phyloP scores from a whole-genome alignment of 2,113 vertebrate genomes.

The Ammodytes dubius region DNA sequence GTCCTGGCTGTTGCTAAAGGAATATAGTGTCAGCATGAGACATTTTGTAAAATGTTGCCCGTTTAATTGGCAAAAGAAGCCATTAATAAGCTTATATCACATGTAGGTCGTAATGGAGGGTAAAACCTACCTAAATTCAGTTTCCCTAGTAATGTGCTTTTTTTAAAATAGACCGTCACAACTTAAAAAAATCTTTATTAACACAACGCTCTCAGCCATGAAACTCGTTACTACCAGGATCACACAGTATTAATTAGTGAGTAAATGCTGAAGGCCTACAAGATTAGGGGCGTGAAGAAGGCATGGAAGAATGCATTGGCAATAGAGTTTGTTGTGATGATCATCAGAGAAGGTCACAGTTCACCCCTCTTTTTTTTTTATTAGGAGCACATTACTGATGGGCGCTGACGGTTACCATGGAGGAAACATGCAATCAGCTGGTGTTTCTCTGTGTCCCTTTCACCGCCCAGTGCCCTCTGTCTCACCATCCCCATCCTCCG shows the following conservation, averaged over 20 bases:
- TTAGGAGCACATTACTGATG: constrained; percentile 31
- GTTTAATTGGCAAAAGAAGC: neutral
- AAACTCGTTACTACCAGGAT: neutral
- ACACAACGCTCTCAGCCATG: neutral
- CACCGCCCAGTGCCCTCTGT: neutral
- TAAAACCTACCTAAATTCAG: neutral
- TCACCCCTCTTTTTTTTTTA: constrained; percentile 18
- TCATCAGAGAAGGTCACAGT: constrained; percentile 34
- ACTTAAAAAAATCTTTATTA: neutral
- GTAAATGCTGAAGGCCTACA: neutral
- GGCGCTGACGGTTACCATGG: constrained; percentile 53
- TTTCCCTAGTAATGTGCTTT: neutral
- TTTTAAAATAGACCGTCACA: neutral
- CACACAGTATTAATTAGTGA: constrained; percentile 3
- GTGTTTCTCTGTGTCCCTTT: constrained; percentile 13
- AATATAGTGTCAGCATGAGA: neutral
- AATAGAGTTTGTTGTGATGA: constrained; percentile 10
- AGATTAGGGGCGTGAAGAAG: neutral
- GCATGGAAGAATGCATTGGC: neutral
- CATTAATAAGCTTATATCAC: neutral
- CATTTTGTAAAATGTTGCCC: neutral
- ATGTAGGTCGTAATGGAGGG: neutral
- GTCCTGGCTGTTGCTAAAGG: constrained; percentile 3
- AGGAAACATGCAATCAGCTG: constrained; percentile 63
- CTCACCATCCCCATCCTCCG: neutral